phyloP scores from a whole-genome alignment of 1,140 invertebrate genomes.

The Matsumurasca onukii region DNA sequence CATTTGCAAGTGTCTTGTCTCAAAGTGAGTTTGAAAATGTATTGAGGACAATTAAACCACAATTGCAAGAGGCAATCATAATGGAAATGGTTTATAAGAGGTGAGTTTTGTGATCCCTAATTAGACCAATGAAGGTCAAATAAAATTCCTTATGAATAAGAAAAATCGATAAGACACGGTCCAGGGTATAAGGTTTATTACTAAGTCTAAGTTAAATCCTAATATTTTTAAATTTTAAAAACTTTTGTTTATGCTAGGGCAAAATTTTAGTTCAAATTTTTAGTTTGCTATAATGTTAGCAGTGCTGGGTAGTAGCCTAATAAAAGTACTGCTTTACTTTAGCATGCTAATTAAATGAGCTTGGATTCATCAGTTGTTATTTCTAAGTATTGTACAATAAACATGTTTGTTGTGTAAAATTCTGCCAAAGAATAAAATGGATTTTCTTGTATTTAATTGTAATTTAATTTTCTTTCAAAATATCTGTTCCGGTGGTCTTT shows the following conservation, averaged over 20 bases:
- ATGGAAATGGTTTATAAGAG: slow-evolving; percentile 57
- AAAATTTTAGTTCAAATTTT: not conserved
- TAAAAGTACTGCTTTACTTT: not conserved
- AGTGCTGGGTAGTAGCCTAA: not conserved
- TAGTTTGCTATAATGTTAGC: not conserved
- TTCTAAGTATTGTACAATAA: too few species aligned
- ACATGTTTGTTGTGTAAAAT: too few species aligned
- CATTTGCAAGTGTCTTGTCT: slow-evolving; percentile 39
- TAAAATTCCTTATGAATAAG: not conserved
- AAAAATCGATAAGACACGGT: not conserved
- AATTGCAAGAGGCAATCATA: slow-evolving; percentile 59
- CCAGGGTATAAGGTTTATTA: not conserved
- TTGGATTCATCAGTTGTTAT: not conserved
- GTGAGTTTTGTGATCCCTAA: slow-evolving; percentile 48
- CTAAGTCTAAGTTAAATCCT: slow-evolving; percentile 34
- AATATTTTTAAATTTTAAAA: slow-evolving; percentile 32
- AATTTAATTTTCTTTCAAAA: too few species aligned
- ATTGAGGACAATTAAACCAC: slow-evolving; percentile 52
- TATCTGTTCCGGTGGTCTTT: too few species aligned
- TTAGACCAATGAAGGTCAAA: slow-evolving; percentile 4
- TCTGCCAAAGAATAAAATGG: too few species aligned
- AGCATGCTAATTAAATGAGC: not conserved
- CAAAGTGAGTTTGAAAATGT: slow-evolving; percentile 48
- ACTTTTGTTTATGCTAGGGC: slow-evolving; percentile 40
- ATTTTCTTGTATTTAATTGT: too few species aligned